Evolutionary conservation across 1,140 invertebrate genomes (phyloP).

Genomic region (Drosophila ambigua): DNA sequence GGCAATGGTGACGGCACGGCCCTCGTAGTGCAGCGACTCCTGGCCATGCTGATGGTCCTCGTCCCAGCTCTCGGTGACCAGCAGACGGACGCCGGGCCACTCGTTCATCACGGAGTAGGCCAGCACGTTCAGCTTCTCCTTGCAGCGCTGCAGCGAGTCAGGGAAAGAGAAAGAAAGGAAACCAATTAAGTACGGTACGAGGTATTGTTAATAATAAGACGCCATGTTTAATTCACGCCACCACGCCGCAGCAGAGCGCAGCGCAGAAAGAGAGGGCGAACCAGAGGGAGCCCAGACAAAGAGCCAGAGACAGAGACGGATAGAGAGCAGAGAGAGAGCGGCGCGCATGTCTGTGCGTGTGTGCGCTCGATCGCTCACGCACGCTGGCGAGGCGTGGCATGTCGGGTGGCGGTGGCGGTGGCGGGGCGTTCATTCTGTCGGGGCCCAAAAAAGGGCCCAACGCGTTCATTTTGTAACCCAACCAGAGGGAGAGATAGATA

Average conservation of each 20-base stretch:
- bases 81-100: constrained; percentile 96
- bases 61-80: constrained; percentile 97
- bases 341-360: constrained; percentile 14
- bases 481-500: too few species aligned
- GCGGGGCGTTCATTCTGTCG: constrained; percentile 49
- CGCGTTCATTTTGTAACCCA: too few species aligned
- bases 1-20: constrained; percentile 96
- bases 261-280: constrained; percentile 21
- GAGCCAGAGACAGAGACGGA: constrained; percentile 22
- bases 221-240: constrained; percentile 70
- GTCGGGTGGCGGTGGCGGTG: too few species aligned
- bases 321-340: constrained; percentile 19
- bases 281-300: constrained; percentile 18
- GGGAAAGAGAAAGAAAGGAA: constrained; percentile 29
- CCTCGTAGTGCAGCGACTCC: constrained; percentile 97
- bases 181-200: constrained; percentile 60
- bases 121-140: constrained; percentile 96
- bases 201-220: constrained; percentile 47
- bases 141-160: constrained; percentile 91
- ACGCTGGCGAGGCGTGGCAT: constrained; percentile 58
- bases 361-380: constrained; percentile 2
- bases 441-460: too few species aligned
- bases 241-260: background rate
- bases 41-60: constrained; percentile 92
- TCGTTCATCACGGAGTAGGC: constrained; percentile 99